phyloP scores from a whole-genome alignment of 1,140 invertebrate species.

The Leptestheria dahalacensis region DNA sequence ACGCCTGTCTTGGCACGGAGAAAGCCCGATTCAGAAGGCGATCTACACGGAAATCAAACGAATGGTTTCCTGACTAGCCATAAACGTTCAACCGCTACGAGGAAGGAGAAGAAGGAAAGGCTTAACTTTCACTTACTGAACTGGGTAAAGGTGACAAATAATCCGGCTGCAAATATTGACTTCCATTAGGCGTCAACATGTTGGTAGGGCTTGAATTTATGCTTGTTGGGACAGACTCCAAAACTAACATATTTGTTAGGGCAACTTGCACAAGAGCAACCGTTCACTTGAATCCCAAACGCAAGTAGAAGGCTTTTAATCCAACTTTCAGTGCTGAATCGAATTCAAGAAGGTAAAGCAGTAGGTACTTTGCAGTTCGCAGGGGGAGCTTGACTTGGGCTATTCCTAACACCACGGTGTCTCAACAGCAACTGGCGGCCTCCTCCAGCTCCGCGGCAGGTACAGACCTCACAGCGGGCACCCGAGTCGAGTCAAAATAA shows the following conservation, averaged over 20 bases:
- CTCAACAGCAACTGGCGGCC: slow-evolving; percentile 5
- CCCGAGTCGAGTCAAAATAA: too few species aligned
- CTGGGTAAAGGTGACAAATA: slow-evolving; percentile 78
- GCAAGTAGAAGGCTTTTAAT: too few species aligned
- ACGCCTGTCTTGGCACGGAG: too few species aligned
- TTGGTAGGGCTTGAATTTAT: slow-evolving; percentile 27
- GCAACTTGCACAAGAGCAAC: slow-evolving; percentile 4
- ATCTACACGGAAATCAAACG: too few species aligned
- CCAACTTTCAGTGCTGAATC: neutral
- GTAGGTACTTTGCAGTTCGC: neutral
- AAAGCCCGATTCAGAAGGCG: too few species aligned
- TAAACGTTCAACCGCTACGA: slow-evolving; percentile 16
- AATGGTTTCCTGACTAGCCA: too few species aligned
- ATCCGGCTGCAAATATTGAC: slow-evolving; percentile 86
- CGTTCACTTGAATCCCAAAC: neutral
- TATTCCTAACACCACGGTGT: neutral
- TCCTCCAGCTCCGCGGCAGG: neutral
- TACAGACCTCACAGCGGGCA: neutral
- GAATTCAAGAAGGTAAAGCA: neutral
- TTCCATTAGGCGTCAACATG: slow-evolving; percentile 74
- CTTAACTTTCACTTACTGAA: slow-evolving; percentile 53
- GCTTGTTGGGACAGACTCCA: slow-evolving; percentile 34
- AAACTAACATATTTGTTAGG: slow-evolving; percentile 69
- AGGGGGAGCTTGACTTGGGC: neutral
- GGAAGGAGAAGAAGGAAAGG: slow-evolving; percentile 6